Conservation (phyloP, 2,113 vertebrate species). For the Aviceda subcristata region DNA sequence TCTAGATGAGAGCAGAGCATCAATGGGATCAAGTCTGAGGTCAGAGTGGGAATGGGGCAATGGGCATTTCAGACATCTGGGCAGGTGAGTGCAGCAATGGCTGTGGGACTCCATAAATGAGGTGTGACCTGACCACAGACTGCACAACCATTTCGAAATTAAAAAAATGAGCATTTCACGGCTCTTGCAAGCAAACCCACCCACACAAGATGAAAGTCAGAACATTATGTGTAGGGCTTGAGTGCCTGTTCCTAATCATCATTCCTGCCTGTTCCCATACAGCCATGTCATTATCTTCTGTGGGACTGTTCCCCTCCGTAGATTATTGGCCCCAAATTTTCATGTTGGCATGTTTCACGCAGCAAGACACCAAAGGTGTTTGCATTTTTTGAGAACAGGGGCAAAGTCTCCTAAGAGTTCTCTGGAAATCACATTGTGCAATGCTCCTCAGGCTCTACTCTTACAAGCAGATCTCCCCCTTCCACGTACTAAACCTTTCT, state of each 20-base stretch:
- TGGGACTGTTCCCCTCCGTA: background rate
- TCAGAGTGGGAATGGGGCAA: background rate
- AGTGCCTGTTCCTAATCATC: background rate
- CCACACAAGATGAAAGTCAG: background rate
- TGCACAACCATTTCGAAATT: background rate
- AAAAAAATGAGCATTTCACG: fast-evolving
- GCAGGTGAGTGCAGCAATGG: background rate
- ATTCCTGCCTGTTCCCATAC: background rate
- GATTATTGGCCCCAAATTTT: background rate
- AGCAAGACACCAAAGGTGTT: background rate
- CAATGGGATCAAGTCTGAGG: background rate
- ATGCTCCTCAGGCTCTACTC: background rate
- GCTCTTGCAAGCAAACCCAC: background rate
- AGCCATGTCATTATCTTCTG: background rate
- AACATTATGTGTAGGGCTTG: background rate
- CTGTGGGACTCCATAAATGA: background rate
- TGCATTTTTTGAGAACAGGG: background rate
- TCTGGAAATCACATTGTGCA: background rate
- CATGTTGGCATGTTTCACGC: background rate
- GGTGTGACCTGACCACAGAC: background rate
- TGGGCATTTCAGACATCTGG: background rate
- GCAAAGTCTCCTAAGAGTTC: background rate
- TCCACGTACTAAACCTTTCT: background rate
- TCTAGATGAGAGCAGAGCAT: background rate
- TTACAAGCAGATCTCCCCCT: background rate